These are phyloP conservation scores for Stramonita haemastoma DNA, from an alignment of 2,888 invertebrate genomes.

Conservation along the genomic window DNA sequence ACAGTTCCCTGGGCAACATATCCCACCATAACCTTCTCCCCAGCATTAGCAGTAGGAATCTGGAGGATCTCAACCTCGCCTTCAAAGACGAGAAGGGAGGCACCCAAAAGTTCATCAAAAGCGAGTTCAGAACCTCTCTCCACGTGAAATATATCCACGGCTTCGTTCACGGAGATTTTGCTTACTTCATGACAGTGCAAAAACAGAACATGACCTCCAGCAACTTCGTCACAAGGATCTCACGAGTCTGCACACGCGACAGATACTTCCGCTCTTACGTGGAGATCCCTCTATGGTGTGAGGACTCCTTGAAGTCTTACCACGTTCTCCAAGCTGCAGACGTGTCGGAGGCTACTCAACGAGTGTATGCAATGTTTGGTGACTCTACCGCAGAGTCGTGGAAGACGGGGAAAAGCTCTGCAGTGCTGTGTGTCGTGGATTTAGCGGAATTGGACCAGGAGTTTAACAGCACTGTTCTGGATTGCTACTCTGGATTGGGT, in stretches of 20 bases:
- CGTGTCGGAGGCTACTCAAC: slow-evolving; percentile 91
- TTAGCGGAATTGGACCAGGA: slow-evolving; percentile 91
- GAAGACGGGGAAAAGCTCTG: slow-evolving; percentile 91
- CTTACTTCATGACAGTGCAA: slow-evolving; percentile 97
- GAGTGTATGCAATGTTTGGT: slow-evolving; percentile 82
- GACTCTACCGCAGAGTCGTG: slow-evolving; percentile 74
- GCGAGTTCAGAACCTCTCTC: slow-evolving; percentile 91
- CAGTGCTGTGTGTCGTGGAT: slow-evolving; percentile 91
- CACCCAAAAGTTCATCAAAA: slow-evolving; percentile 88
- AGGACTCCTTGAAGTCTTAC: slow-evolving; percentile 80
- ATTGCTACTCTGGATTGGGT: slow-evolving; percentile 95
- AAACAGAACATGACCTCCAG: slow-evolving; percentile 76
- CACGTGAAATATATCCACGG: slow-evolving; percentile 97
- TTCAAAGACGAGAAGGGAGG: slow-evolving; percentile 82
- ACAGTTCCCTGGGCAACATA: slow-evolving; percentile 31
- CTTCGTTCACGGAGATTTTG: slow-evolving; percentile 95
- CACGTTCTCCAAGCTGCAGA: slow-evolving; percentile 93
- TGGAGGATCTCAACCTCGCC: slow-evolving; percentile 86
- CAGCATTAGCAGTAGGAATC: slow-evolving; percentile 89
- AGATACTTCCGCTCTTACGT: slow-evolving; percentile 97
- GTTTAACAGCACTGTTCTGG: slow-evolving; percentile 97
- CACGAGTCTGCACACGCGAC: slow-evolving; percentile 96
- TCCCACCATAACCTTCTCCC: slow-evolving; percentile 85
- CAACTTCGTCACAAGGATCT: slow-evolving; percentile 90
- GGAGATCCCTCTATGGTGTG: slow-evolving; percentile 95